Evolutionary conservation across 2,113 vertebrate species (phyloP).

Genomic region (Cephalopterus ornatus): DNA sequence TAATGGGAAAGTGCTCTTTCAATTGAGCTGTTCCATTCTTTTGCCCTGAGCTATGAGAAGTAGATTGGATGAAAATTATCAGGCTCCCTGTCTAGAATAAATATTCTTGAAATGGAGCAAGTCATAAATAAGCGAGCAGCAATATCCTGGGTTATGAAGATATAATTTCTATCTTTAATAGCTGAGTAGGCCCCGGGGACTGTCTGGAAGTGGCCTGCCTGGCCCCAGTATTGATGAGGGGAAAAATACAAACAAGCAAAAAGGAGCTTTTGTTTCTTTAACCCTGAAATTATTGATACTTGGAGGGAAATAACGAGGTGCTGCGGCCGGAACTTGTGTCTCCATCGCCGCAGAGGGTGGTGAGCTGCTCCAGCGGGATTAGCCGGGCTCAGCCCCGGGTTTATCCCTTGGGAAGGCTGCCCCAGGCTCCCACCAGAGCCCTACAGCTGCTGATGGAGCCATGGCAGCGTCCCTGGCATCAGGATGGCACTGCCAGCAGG

Average conservation of each 20-base stretch:
- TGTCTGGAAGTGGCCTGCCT: conserved; percentile 80
- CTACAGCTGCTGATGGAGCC: rapidly evolving
- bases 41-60: conserved; percentile 77
- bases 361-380: rapidly evolving
- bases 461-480: rapidly evolving
- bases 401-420: neutral
- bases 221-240: conserved; percentile 80
- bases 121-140: conserved; percentile 96
- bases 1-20: conserved; percentile 80
- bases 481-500: rapidly evolving
- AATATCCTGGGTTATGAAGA: conserved; percentile 94
- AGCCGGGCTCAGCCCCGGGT: neutral
- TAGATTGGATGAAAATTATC: conserved; percentile 85
- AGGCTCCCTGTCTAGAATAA: conserved; percentile 84
- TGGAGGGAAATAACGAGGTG: neutral
- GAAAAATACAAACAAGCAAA: conserved; percentile 39
- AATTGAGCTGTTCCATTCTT: conserved; percentile 80
- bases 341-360: rapidly evolving
- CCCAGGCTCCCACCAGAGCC: neutral
- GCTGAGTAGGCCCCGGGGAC: conserved; percentile 84
- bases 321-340: neutral
- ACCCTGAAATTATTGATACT: conserved; percentile 6
- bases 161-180: conserved; percentile 93
- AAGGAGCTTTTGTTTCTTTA: conserved; percentile 73
- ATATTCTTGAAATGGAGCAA: conserved; percentile 84